Evolutionary conservation across 2,797 vertebrate species (phyloP).

Genomic region (Hapalemur alaotrensis): DNA sequence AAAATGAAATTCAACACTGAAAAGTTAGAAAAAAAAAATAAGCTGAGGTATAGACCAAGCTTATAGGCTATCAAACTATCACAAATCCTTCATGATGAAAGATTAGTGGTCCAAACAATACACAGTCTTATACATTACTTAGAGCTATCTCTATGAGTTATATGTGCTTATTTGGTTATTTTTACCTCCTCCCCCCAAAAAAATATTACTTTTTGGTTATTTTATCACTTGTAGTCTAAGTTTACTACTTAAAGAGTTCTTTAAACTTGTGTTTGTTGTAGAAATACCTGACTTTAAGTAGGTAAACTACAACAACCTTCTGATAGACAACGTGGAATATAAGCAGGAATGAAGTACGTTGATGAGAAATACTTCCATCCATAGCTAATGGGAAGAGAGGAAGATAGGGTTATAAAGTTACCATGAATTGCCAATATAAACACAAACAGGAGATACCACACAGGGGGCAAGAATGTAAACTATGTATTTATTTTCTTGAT

Average conservation of each 20-base stretch:
- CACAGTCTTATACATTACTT: neutral
- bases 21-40: slow-evolving; percentile 8
- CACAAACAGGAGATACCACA: neutral
- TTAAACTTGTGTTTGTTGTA: neutral
- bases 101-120: neutral
- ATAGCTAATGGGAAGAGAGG: neutral
- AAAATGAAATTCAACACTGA: slow-evolving; percentile 1
- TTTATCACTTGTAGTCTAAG: neutral
- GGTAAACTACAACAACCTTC: neutral
- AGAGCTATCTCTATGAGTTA: neutral
- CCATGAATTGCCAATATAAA: neutral
- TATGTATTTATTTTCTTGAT: neutral
- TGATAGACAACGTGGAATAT: neutral
- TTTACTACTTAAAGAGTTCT: neutral
- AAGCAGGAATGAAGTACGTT: neutral
- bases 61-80: neutral
- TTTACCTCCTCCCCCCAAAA: neutral
- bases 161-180: neutral
- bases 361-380: neutral
- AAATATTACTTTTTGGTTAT: neutral
- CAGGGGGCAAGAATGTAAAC: neutral
- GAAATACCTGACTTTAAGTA: neutral
- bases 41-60: neutral
- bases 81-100: neutral
- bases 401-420: neutral